These are phyloP conservation scores for Argyrosomus regius DNA, from an alignment of 2,797 vertebrate genomes.

Conservation along the genomic window DNA sequence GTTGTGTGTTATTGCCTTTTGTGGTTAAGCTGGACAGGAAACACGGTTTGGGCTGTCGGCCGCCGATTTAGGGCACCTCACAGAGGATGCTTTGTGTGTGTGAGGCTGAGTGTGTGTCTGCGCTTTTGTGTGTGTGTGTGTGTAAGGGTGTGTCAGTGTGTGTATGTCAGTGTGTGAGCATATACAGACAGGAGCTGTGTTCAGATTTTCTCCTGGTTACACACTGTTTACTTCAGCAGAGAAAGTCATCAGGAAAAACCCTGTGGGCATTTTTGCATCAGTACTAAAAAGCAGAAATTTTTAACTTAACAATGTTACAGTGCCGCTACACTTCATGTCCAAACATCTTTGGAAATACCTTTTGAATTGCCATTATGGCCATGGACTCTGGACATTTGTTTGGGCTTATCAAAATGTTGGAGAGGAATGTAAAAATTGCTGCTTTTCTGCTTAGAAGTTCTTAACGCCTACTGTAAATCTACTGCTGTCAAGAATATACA, in stretches of 20 bases:
- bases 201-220: slow-evolving; percentile 55
- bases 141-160: slow-evolving; percentile 41
- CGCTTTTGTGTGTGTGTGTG: slow-evolving; percentile 28
- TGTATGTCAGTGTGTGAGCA: slow-evolving; percentile 42
- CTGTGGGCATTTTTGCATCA: neutral
- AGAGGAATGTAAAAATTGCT: neutral
- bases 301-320: neutral
- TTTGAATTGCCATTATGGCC: neutral
- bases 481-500: neutral
- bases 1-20: slow-evolving; percentile 83
- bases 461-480: neutral
- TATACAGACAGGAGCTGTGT: slow-evolving; percentile 60
- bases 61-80: slow-evolving; percentile 81
- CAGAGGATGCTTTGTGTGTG: slow-evolving; percentile 86
- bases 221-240: slow-evolving; percentile 37
- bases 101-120: slow-evolving; percentile 52
- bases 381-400: too few species aligned
- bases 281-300: slow-evolving; percentile 13
- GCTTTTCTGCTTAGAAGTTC: slow-evolving; percentile 9
- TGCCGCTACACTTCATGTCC: neutral
- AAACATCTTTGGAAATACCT: neutral
- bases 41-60: slow-evolving; percentile 77
- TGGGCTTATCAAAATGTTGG: neutral
- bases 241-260: slow-evolving; percentile 40
- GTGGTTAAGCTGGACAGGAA: slow-evolving; percentile 83